phyloP scores from a whole-genome alignment of 2,113 vertebrate genomes.

The Boleophthalmus pectinirostris region DNA sequence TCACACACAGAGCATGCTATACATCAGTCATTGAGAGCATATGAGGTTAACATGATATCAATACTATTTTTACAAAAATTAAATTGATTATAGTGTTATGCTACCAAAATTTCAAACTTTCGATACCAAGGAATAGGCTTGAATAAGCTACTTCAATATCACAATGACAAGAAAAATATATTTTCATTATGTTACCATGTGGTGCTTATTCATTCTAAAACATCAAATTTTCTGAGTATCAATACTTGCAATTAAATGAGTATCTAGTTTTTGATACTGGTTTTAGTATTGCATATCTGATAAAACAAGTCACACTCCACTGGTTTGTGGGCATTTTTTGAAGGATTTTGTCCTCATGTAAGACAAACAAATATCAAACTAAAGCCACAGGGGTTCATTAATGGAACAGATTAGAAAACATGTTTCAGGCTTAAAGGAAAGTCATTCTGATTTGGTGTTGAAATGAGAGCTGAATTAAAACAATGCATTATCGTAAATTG shows the following conservation, averaged over 20 bases:
- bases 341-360: neutral
- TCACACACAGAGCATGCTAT: neutral
- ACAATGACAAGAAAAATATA: too few relatives aligned
- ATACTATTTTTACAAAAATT: neutral
- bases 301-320: neutral
- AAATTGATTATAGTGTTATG: neutral
- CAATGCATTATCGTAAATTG: neutral
- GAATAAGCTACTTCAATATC: too few relatives aligned
- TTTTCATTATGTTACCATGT: too few relatives aligned
- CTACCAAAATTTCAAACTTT: too few relatives aligned
- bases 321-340: neutral
- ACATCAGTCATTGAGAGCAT: constrained; percentile 26
- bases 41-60: constrained; percentile 40
- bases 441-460: neutral
- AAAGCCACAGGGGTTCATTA: neutral
- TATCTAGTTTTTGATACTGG: too few relatives aligned
- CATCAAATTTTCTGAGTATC: too few relatives aligned
- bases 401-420: neutral
- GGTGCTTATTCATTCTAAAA: too few relatives aligned
- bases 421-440: neutral
- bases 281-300: too few relatives aligned
- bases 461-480: neutral
- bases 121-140: too few relatives aligned
- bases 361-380: neutral
- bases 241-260: too few relatives aligned